Evolutionary conservation across 35 echinoderm and acorn worm species (phyloP).

Genomic region (Stichopus chloronotus): DNA sequence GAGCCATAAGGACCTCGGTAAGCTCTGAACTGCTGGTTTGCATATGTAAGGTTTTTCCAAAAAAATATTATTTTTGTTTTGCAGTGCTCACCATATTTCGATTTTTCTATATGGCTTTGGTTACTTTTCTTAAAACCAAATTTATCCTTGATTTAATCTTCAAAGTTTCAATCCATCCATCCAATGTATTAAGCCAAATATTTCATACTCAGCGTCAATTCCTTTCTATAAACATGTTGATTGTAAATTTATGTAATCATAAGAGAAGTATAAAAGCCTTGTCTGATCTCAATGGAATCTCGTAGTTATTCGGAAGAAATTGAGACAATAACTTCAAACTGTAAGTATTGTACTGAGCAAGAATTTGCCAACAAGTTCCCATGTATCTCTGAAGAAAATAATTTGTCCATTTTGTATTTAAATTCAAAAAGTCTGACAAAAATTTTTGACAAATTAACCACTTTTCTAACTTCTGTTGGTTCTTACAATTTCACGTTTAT

Average conservation of each 20-base stretch:
- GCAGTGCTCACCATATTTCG: conserved; percentile 9
- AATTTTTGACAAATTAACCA: conserved; percentile 3
- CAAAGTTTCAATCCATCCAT: not conserved
- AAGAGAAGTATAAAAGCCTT: not conserved
- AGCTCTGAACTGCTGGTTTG: conserved; percentile 14
- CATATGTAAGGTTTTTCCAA: not conserved
- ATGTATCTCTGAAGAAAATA: no score
- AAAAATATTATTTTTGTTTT: not conserved
- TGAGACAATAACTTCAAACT: not conserved
- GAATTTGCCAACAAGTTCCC: not conserved
- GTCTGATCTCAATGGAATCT: conserved; percentile 2
- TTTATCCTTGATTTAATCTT: not conserved
- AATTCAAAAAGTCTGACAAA: conserved; percentile 24
- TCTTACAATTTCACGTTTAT: no score
- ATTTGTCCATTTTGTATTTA: no score
- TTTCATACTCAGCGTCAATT: conserved; percentile 8
- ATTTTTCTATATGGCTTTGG: not conserved
- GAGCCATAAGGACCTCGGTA: no score
- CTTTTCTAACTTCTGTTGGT: not conserved
- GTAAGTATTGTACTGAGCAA: conserved; percentile 9
- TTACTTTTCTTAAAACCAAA: not conserved
- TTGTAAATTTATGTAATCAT: conserved; percentile 19
- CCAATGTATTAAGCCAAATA: not conserved
- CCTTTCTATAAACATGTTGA: not conserved
- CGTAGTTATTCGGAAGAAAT: not conserved